These are phyloP conservation scores for Adelognathus sp. DNA, from an alignment of 2,888 invertebrate genomes.

Conservation along the genomic window DNA sequence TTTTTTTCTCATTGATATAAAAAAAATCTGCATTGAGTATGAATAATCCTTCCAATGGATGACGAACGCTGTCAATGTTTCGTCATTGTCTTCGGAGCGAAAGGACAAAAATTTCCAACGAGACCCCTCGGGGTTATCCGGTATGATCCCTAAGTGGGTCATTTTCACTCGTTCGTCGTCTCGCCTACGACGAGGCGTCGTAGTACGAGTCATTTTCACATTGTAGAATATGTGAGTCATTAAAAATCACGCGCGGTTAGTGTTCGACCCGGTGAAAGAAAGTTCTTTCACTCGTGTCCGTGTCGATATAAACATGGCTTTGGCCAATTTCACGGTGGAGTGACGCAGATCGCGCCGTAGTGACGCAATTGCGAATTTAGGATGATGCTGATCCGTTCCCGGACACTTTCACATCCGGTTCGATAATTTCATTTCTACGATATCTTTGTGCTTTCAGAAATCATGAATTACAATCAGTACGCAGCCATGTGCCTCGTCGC, in stretches of 20 bases:
- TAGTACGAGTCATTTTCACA: conserved; percentile 1
- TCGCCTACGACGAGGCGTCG: neutral
- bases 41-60: too few relatives aligned
- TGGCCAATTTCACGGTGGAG: neutral
- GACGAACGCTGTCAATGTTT: neutral
- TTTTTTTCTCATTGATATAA: neutral
- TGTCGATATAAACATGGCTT: too few relatives aligned
- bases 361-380: conserved; percentile 47
- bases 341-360: neutral
- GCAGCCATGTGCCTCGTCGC: conserved; percentile 88
- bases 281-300: neutral
- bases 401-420: conserved; percentile 55
- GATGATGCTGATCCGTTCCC: conserved; percentile 12
- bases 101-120: conserved; percentile 11
- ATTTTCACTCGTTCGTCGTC: conserved; percentile 43
- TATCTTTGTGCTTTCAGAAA: neutral
- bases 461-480: conserved; percentile 86
- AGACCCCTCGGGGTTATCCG: conserved; percentile 7
- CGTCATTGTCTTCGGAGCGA: conserved; percentile 26
- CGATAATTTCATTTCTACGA: neutral
- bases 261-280: neutral
- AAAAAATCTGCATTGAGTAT: neutral
- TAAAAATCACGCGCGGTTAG: neutral
- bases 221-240: neutral
- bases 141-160: conserved; percentile 41